These are phyloP conservation scores for Xestia rhomboidea DNA, from an alignment of 2,888 invertebrate species.

Conservation along the genomic window DNA sequence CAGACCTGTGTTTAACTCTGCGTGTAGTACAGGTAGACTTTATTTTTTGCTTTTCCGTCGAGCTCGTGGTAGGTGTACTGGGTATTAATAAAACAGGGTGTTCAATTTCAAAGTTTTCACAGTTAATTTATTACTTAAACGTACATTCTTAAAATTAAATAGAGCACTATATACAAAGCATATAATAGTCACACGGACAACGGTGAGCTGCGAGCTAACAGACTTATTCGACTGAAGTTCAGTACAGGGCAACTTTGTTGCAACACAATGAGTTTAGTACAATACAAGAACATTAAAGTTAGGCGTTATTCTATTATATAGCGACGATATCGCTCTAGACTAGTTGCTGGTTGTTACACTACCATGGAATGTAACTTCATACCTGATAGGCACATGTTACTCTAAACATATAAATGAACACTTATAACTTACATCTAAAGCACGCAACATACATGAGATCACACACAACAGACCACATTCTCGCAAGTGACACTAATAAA, in stretches of 20 bases:
- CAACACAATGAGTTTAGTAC: slow-evolving; percentile 74
- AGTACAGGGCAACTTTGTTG: slow-evolving; percentile 83
- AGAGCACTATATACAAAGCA: slow-evolving; percentile 83
- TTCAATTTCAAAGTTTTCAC: slow-evolving; percentile 64
- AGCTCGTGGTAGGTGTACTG: neutral
- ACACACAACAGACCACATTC: slow-evolving; percentile 85
- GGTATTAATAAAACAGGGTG: slow-evolving; percentile 56
- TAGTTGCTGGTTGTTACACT: slow-evolving; percentile 85
- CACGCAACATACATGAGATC: slow-evolving; percentile 86
- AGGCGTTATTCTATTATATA: slow-evolving; percentile 73
- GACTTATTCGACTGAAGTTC: slow-evolving; percentile 72
- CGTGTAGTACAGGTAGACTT: neutral
- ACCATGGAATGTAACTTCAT: slow-evolving; percentile 84
- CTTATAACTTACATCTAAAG: slow-evolving; percentile 76
- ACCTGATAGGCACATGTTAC: slow-evolving; percentile 79
- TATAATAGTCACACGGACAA: slow-evolving; percentile 72
- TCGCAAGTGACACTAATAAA: slow-evolving; percentile 86
- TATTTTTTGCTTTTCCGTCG: neutral
- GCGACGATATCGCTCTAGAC: slow-evolving; percentile 85
- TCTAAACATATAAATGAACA: slow-evolving; percentile 82
- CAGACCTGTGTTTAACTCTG: neutral
- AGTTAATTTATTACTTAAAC: slow-evolving; percentile 74
- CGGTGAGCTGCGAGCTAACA: slow-evolving; percentile 73
- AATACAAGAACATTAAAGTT: slow-evolving; percentile 72
- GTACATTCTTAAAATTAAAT: slow-evolving; percentile 70